Evolutionary conservation across 2,113 vertebrate genomes (phyloP), one percentile per base, ranked within the genome.

Genomic region (Notothenia rossii): DNA sequence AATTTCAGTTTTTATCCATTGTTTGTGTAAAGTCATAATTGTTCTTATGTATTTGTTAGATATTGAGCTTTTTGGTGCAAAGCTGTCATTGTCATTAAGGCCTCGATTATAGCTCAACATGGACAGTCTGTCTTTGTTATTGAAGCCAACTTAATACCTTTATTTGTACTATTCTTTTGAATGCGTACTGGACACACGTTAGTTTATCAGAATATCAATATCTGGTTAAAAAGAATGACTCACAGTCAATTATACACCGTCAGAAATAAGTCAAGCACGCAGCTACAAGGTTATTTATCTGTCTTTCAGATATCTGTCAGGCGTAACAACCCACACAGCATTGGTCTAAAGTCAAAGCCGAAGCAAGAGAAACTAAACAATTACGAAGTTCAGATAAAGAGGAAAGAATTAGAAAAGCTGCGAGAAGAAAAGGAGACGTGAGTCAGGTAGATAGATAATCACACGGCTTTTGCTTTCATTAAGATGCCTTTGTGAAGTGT

Each of bases 401-500:
- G 56, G 29, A 80, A 58, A 9, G 73, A 79, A 63, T 10, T 45
- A 76, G 46, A 87, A 77, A 77, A 71, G 64, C n/a, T 20, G 20
- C 43, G 2, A 3, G 62, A 43, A 72, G 36, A 83, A 69, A 81
- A 33, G 43, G 15, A 67, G 68, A 66, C 51, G 20, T 75, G 78
- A 82, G 72, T 79, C 77, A 75, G 70, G 56, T n/a, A 46, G 75
- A 80, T 45, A 56, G 67, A 82, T 77, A 76, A 84, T 84, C 50
- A 48, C 56, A 51, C 69, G 55, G 70, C 77, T 83, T 76, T 56
- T 61, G 76, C 66, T 72, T 77, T 70, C 69, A 76, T 46, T 72
- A 83, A 89, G 68, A 78, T 46, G 80, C 87, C 84, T 83, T 84
- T 80, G 69, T 82, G 55, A 54, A 70, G 50, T 18, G 29, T 22